Conservation (phyloP, 2,888 invertebrate genomes). For the Phengaris arion region DNA sequence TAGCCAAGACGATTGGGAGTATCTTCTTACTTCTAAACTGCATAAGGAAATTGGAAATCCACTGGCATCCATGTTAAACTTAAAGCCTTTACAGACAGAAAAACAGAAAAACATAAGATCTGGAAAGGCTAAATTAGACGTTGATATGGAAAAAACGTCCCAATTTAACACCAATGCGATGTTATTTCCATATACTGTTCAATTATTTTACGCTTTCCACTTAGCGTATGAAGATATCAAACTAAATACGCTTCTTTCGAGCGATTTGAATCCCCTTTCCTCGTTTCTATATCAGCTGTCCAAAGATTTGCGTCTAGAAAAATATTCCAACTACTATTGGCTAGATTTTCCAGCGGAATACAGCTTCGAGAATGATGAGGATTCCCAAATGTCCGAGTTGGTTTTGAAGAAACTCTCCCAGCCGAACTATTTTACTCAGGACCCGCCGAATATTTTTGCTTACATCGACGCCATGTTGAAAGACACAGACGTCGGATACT, state of each 20-base stretch:
- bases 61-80: constrained; percentile 65
- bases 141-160: constrained; percentile 52
- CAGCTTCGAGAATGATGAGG: constrained; percentile 58
- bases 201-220: constrained; percentile 90
- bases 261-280: constrained; percentile 84
- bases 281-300: constrained; percentile 87
- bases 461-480: constrained; percentile 84
- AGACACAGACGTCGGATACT: constrained; percentile 76
- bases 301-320: constrained; percentile 84
- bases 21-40: constrained; percentile 80
- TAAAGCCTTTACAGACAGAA: constrained; percentile 45
- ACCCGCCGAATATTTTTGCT: constrained; percentile 85
- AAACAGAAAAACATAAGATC: constrained; percentile 37
- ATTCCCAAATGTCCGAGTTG: constrained; percentile 76
- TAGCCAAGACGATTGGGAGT: constrained; percentile 90
- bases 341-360: constrained; percentile 88
- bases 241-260: constrained; percentile 84
- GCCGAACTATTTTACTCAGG: constrained; percentile 80
- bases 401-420: constrained; percentile 79
- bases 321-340: constrained; percentile 90
- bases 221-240: constrained; percentile 95
- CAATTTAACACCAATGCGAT: constrained; percentile 82
- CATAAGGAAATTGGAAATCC: constrained; percentile 73
- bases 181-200: constrained; percentile 85
- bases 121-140: constrained; percentile 37